A percentile compares a stretch with the other conserved stretches of the same genome.
Conservation (phyloP, 1,140 invertebrate genomes). For the Drosophila tsacasi region DNA sequence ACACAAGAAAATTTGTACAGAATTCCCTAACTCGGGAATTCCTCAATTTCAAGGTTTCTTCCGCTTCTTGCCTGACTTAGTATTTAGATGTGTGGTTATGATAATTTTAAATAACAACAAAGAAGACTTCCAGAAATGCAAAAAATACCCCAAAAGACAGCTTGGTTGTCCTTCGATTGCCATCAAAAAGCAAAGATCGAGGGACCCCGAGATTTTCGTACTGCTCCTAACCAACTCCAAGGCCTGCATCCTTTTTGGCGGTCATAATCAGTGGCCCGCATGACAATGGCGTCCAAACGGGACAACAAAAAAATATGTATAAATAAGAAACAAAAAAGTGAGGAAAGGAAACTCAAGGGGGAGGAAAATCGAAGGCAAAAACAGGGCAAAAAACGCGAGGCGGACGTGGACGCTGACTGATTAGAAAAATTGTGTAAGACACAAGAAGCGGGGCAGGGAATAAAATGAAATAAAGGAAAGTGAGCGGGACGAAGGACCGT, state of each 20-base stretch:
- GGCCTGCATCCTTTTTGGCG: slow-evolving; percentile 22
- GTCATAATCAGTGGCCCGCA: slow-evolving; percentile 68
- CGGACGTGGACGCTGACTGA: slow-evolving; percentile 70
- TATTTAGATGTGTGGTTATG: no score
- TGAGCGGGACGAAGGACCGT: not conserved
- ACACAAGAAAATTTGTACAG: no score
- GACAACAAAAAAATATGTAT: not conserved
- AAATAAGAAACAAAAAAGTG: not conserved
- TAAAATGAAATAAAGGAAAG: slow-evolving; percentile 43
- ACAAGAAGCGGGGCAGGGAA: slow-evolving; percentile 33
- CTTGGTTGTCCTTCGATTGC: no score
- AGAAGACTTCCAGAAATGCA: not conserved
- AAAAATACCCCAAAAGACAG: not conserved
- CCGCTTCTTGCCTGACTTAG: no score
- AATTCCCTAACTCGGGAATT: no score
- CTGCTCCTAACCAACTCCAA: not conserved
- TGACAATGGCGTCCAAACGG: slow-evolving; percentile 39
- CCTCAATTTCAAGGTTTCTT: no score
- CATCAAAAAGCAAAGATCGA: slow-evolving; percentile 1
- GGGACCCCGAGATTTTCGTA: not conserved
- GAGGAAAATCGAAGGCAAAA: slow-evolving; percentile 31
- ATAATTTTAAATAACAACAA: not conserved
- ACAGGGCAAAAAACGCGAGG: slow-evolving; percentile 32
- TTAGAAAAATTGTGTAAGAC: slow-evolving; percentile 79
- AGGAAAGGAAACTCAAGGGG: not conserved